A percentile compares a stretch with the other conserved stretches of the same genome.
Evolutionary conservation across 1,140 invertebrate species (phyloP).

Genomic region (Pentalonia nigronervosa): DNA sequence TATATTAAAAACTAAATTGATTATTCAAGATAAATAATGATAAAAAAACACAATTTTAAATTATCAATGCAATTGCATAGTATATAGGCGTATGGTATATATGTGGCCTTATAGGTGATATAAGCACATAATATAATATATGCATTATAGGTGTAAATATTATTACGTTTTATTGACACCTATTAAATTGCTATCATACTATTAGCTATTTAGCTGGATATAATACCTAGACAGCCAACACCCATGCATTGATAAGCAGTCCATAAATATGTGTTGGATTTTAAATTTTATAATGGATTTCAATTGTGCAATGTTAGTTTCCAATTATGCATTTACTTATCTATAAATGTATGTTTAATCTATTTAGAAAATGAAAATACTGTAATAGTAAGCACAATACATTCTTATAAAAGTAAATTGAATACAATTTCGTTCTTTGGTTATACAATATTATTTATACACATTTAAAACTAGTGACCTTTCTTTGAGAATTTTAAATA

Average conservation of each 20-base stretch:
- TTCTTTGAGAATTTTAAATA: slow-evolving; percentile 2
- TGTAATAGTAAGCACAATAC: not conserved
- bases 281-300: not conserved
- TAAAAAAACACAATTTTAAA: not conserved
- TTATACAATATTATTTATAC: slow-evolving; percentile 13
- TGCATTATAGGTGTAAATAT: no score
- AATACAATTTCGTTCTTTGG: not conserved
- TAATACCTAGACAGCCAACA: not conserved
- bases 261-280: not conserved
- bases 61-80: not conserved
- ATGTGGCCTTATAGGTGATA: not conserved
- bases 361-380: not conserved
- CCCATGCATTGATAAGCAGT: not conserved
- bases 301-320: not conserved
- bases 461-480: not conserved
- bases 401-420: slow-evolving; percentile 10
- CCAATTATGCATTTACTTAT: not conserved
- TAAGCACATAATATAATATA: no score
- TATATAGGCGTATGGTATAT: not conserved
- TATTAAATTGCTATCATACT: not conserved
- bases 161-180: not conserved
- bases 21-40: not conserved
- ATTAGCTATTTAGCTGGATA: not conserved
- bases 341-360: not conserved
- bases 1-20: no score